Conservation (phyloP, 2,888 invertebrate species). For the Ecdyonurus torrentis region DNA sequence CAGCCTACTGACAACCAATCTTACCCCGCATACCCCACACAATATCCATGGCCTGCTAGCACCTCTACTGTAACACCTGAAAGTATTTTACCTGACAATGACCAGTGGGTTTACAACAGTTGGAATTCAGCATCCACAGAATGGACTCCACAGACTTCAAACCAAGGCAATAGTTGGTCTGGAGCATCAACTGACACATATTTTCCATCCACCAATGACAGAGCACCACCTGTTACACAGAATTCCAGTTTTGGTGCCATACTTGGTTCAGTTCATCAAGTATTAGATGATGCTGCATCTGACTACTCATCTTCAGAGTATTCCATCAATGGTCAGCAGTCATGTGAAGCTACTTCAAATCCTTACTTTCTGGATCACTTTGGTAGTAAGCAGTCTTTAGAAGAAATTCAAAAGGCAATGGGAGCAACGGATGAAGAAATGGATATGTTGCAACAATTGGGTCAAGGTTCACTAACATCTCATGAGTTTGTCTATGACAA, state of each 20-base stretch:
- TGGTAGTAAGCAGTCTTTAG: constrained; percentile 8
- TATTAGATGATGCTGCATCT: constrained; percentile 9
- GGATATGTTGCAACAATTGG: constrained; percentile 20
- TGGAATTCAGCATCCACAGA: background rate
- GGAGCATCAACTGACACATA: background rate
- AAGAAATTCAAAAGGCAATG: constrained; percentile 20
- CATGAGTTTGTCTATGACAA: constrained; percentile 12
- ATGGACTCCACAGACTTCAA: background rate
- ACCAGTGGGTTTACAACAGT: background rate
- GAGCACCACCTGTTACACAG: background rate
- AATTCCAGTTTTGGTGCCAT: constrained; percentile 18
- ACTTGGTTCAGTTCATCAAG: constrained; percentile 20
- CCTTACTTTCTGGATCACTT: background rate
- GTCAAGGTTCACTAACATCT: constrained; percentile 14
- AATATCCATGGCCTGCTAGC: background rate
- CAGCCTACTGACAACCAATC: no score
- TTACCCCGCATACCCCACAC: background rate
- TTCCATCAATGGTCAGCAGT: background rate
- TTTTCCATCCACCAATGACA: background rate
- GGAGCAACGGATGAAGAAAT: constrained; percentile 22
- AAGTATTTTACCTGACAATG: background rate
- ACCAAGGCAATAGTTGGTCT: background rate
- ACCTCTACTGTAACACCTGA: background rate
- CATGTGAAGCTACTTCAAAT: background rate
- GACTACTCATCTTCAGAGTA: background rate